phyloP scores from a whole-genome alignment of 2,888 invertebrate species.

The Drosophila lacicola region DNA sequence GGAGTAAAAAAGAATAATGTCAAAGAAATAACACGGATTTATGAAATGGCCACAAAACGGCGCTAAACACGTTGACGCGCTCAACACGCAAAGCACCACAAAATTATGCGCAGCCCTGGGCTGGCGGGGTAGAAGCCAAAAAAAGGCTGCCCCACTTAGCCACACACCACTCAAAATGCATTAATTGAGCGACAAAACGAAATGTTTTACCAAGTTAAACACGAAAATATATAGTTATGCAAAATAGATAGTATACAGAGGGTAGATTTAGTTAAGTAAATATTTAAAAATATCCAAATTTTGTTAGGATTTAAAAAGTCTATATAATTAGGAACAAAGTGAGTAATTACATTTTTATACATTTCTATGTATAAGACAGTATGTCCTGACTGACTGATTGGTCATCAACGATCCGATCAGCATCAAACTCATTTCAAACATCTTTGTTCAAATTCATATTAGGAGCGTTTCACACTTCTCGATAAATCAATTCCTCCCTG shows the following conservation, averaged over 20 bases:
- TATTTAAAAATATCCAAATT: no score
- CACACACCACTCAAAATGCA: conserved; percentile 19
- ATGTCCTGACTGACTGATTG: no score
- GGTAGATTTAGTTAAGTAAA: neutral
- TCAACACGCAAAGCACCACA: conserved; percentile 67
- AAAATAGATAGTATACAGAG: conserved; percentile 3
- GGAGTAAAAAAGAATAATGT: conserved; percentile 36
- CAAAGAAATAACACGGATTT: conserved; percentile 64
- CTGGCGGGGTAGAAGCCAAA: neutral
- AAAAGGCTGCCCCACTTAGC: conserved; percentile 14
- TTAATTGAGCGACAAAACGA: conserved; percentile 60
- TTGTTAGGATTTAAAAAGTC: no score
- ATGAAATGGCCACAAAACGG: conserved; percentile 76
- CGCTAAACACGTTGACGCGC: conserved; percentile 76
- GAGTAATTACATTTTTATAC: no score
- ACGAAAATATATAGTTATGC: conserved; percentile 22
- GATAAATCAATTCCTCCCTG: no score
- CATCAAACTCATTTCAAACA: no score
- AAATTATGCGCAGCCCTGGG: conserved; percentile 42
- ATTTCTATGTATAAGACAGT: no score
- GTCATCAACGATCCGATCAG: no score
- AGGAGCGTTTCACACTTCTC: no score
- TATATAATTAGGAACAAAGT: no score
- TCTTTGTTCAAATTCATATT: no score
- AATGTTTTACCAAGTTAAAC: conserved; percentile 40